Evolutionary conservation across 2,797 vertebrate genomes (phyloP), one percentile per base, ranked within the genome.

Genomic region (Karalla daura): DNA sequence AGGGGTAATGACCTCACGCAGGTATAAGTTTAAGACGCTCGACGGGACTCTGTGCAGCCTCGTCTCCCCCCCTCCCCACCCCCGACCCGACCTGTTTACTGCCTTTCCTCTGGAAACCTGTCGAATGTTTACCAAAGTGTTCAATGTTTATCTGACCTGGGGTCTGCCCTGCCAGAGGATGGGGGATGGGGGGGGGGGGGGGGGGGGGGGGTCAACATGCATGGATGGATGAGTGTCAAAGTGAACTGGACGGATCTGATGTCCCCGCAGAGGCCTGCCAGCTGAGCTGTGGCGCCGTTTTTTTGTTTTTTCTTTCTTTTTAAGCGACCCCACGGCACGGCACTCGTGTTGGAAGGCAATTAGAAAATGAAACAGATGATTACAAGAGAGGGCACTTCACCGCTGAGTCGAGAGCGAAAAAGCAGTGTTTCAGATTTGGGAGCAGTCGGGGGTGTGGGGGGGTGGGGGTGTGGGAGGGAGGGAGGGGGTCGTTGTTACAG

Each of bases 81-180:
- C 37, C 63, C 24, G n/a, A 63, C 56, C 52, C 1, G 24, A 58
- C 28, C 72, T 2, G 33, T 62, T 71, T 23, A 45, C 55, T 32
- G 28, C 55, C 32, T 28, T 67, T 46, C 44, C 33, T 70, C 79
- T 66, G 76, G 69, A 73, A 65, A 77, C 74, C 78, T 73, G 81
- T 90, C 87, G 66, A 59, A 84, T 85, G 87, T 87, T 87, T 86
- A 87, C 86, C 70, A 63, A 75, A 74, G 82, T 80, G 78, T 81
- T 81, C 44, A 11, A 54, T 55, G 82, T 80, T 83, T 69, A 74
- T 81, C 56, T 70, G 71, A 59, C 24, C 69, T 44, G 44, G 44
- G 49, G 30, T 64, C 56, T 17, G 69, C 32, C 53, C 24, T n/a
- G n/a, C n/a, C n/a, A n/a, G n/a, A n/a, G n/a, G n/a, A n/a, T n/a